Evolutionary conservation across 2,888 invertebrate genomes (phyloP).

Genomic region (Acleris sparsana): DNA sequence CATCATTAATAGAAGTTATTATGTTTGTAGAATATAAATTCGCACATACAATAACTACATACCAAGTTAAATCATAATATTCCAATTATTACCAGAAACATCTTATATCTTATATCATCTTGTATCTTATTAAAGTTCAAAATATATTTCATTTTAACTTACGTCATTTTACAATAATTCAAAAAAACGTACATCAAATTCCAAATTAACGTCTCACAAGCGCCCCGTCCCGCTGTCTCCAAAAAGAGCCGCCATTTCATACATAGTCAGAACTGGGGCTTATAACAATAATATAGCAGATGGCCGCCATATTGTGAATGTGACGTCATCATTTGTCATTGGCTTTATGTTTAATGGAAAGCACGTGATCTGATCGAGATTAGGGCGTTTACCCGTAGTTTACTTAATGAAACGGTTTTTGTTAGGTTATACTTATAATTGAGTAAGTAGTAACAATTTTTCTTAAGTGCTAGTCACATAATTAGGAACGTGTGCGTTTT

Average conservation of each 20-base stretch:
- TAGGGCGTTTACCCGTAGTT: neutral
- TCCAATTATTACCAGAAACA: no score
- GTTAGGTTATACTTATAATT: neutral
- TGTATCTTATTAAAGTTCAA: no score
- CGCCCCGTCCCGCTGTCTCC: neutral
- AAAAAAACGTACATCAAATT: neutral
- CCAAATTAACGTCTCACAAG: neutral
- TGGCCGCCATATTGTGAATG: conserved; percentile 3
- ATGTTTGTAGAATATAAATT: no score
- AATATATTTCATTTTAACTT: no score
- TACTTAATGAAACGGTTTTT: neutral
- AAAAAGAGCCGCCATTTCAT: neutral
- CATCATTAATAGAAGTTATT: no score
- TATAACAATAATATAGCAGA: conserved; percentile 7
- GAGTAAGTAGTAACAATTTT: no score
- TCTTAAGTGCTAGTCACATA: no score
- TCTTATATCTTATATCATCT: no score
- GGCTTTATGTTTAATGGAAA: conserved; percentile 4
- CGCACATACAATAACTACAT: no score
- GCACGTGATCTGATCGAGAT: neutral
- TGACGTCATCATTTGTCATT: conserved; percentile 18
- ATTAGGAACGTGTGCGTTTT: no score
- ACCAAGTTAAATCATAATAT: neutral
- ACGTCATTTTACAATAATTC: neutral
- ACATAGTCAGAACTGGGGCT: neutral